These are phyloP conservation scores for Gymnocephalus cernua DNA, from an alignment of 2,113 vertebrate species.

Conservation along the genomic window DNA sequence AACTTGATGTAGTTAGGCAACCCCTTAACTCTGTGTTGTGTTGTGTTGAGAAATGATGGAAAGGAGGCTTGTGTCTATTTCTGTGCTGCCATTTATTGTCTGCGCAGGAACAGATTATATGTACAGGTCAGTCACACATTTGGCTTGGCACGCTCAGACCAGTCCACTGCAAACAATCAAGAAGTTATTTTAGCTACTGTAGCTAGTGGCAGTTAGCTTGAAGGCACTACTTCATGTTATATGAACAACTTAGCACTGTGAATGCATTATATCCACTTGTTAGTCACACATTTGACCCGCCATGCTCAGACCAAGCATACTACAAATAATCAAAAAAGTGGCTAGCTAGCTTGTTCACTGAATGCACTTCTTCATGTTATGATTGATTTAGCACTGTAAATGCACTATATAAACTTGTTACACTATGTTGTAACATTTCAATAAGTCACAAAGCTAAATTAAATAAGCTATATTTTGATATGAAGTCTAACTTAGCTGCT, in stretches of 20 bases:
- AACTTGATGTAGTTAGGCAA: background rate
- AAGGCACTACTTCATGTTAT: background rate
- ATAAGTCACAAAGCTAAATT: background rate
- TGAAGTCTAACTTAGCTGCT: no score
- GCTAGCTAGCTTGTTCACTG: background rate
- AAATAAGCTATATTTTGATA: no score
- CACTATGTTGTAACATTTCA: background rate
- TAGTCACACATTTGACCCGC: background rate
- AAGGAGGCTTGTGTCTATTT: background rate
- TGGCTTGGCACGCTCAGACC: background rate
- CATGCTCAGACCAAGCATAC: background rate
- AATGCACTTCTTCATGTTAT: background rate
- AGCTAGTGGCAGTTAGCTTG: background rate
- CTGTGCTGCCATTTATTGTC: background rate
- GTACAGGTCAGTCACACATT: background rate
- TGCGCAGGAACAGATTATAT: background rate
- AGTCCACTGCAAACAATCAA: background rate
- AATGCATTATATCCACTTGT: background rate
- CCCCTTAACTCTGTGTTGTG: background rate
- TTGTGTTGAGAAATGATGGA: no score
- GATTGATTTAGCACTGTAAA: background rate
- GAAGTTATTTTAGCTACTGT: background rate
- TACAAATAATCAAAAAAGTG: background rate
- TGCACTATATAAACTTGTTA: background rate
- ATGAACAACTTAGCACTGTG: background rate